These are phyloP conservation scores for Neelides folsomi DNA, from an alignment of 2,888 invertebrate genomes.

Conservation along the genomic window DNA sequence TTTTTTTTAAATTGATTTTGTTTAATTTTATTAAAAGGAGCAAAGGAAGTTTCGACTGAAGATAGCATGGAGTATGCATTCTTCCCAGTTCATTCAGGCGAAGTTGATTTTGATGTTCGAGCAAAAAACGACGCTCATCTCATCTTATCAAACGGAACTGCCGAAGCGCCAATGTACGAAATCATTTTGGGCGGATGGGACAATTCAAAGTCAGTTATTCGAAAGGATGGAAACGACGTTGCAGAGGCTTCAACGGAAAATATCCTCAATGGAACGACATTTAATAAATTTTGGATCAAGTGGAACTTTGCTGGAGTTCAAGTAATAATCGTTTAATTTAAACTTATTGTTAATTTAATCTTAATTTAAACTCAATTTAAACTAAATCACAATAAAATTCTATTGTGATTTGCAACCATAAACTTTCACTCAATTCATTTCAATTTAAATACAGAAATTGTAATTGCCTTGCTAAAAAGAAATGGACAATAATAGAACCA, in stretches of 20 bases:
- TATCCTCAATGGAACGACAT: conserved; percentile 58
- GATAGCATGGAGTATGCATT: conserved; percentile 72
- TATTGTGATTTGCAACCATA: no score
- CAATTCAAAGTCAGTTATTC: conserved; percentile 68
- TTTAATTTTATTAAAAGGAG: conserved; percentile 10
- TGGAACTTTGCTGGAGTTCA: conserved; percentile 48
- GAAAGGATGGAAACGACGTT: conserved; percentile 60
- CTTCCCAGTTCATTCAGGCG: conserved; percentile 55
- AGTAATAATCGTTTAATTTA: conserved; percentile 6
- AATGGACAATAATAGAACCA: no score
- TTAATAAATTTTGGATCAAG: conserved; percentile 70
- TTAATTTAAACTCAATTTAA: no score
- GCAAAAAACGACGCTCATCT: conserved; percentile 73
- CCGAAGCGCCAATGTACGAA: conserved; percentile 71
- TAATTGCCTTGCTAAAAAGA: no score
- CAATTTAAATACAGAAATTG: no score
- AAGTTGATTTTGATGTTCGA: conserved; percentile 62
- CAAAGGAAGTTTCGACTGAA: conserved; percentile 57
- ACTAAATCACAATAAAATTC: no score
- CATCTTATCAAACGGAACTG: conserved; percentile 54
- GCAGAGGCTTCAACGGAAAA: conserved; percentile 56
- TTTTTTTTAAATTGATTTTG: not conserved
- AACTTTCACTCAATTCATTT: no score
- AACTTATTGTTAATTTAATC: no score
- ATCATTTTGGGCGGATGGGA: conserved; percentile 80